Base-by-base conservation (phyloP, 2,113 vertebrate genomes). In the Catagonus wagneri region DNA sequence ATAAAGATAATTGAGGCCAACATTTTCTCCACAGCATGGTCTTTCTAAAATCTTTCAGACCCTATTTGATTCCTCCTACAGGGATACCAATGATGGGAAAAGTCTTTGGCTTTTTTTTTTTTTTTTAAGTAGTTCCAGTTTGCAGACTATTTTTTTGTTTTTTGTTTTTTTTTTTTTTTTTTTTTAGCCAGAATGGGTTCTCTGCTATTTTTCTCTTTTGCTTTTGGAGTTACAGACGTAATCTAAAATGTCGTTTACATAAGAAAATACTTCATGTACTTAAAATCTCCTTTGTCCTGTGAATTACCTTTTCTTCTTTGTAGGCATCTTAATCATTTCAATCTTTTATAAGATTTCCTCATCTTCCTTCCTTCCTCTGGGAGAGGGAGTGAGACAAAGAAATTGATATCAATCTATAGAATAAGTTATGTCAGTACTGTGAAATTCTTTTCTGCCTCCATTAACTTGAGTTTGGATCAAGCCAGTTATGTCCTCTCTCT, bases 181-280 rank as follows among this genome's bases (percentile, higher is more conserved):
- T 65, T 50, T 23, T 15, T 29, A 69, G 3, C 54, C 22, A 52
- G 83, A 89, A 78, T 71, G 23, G 17, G 1, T 71, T 17, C 39
- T 93, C 80, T 44, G 17, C 16, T 83, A 11, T 61, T 71, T 80
- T 20, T 16, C 12, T 61, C 23, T 61, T 83, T 78, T 72, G 2
- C 1, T 54, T 5, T 14, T 68, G 12, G 7, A 32, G 25, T 63
- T 13, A 95, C 1, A 80, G 23, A 79, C 39, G 13, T 66, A 61
- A 4, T 88, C 20, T 81, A 76, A 75, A 54, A 66, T 61, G 9
- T 4, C 12, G 81, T 81, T 85, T 84, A 83, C 16, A 20, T 66
- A 89, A 93, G 61, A 80, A 95, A 94, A 74, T 12, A 66, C 22
- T 81, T 92, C 7, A 84, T 22, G 17, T 90, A 14, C n/a, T 85